Percentiles rank a stretch among this genome's conserved stretches.
phyloP scores from a whole-genome alignment of 2,113 vertebrate genomes.

The Shinisaurus crocodilurus region DNA sequence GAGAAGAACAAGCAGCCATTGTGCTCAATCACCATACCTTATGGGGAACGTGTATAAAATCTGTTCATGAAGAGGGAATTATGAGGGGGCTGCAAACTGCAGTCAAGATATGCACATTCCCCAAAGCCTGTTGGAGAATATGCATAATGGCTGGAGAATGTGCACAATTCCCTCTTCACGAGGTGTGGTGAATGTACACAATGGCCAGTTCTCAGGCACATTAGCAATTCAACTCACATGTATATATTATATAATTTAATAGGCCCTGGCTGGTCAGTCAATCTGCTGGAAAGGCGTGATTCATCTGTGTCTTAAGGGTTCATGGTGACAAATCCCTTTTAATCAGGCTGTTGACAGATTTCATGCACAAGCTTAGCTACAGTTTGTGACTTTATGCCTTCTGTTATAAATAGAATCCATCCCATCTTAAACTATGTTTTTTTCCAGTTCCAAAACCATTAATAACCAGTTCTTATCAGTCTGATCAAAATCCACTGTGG shows the following conservation, averaged over 20 bases:
- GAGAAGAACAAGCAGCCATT: too few relatives aligned
- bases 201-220: too few relatives aligned
- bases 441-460: neutral
- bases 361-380: neutral
- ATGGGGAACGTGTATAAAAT: too few relatives aligned
- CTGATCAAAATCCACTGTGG: neutral
- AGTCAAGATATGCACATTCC: too few relatives aligned
- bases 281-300: neutral
- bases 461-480: neutral
- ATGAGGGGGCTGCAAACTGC: too few relatives aligned
- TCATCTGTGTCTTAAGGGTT: neutral
- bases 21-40: too few relatives aligned
- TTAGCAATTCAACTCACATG: neutral
- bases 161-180: too few relatives aligned
- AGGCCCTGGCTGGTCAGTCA: neutral
- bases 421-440: neutral
- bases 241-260: neutral
- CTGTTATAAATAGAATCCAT: neutral
- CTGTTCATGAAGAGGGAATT: too few relatives aligned
- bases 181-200: too few relatives aligned
- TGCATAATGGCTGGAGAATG: too few relatives aligned
- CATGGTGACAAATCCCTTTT: neutral
- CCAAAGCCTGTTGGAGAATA: too few relatives aligned
- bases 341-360: neutral
- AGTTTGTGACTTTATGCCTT: neutral